Percentiles rank a stretch among this genome's conserved stretches.
These are phyloP conservation scores for Aphelinus certus DNA, from an alignment of 1,140 invertebrate genomes.

Conservation along the genomic window DNA sequence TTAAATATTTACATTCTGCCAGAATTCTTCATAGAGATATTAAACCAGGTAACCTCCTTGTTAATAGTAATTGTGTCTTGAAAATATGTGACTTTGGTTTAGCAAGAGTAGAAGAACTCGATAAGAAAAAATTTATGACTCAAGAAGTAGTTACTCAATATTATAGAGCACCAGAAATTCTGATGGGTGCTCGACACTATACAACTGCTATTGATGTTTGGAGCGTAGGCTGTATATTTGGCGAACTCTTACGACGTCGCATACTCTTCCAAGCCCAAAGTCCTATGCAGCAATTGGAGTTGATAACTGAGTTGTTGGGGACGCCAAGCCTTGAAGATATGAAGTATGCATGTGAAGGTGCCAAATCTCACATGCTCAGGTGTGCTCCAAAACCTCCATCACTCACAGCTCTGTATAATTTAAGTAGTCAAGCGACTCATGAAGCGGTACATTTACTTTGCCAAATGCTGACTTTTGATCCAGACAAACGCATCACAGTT, in stretches of 20 bases:
- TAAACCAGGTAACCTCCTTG: slow-evolving; percentile 98
- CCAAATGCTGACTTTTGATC: slow-evolving; percentile 83
- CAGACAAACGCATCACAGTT: slow-evolving; percentile 82
- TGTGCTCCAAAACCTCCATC: slow-evolving; percentile 89
- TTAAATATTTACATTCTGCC: slow-evolving; percentile 98
- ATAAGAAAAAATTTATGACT: slow-evolving; percentile 94
- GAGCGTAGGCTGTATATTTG: slow-evolving; percentile 99
- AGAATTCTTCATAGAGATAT: slow-evolving; percentile 98
- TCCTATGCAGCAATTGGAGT: slow-evolving; percentile 94
- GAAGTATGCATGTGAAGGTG: slow-evolving; percentile 95
- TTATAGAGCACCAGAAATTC: slow-evolving; percentile 97
- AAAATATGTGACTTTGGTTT: slow-evolving; percentile 99
- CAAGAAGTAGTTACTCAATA: slow-evolving; percentile 99
- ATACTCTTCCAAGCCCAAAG: slow-evolving; percentile 98
- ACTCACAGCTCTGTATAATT: slow-evolving; percentile 89
- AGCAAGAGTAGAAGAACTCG: slow-evolving; percentile 93
- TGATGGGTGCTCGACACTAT: slow-evolving; percentile 98
- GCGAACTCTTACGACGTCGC: slow-evolving; percentile 91
- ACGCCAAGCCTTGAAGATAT: slow-evolving; percentile 97
- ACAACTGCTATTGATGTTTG: slow-evolving; percentile 97
- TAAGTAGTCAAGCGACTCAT: slow-evolving; percentile 92
- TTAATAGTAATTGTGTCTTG: slow-evolving; percentile 98
- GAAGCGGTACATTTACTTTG: slow-evolving; percentile 98
- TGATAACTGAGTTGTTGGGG: slow-evolving; percentile 96
- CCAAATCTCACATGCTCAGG: slow-evolving; percentile 90